Conservation (phyloP, 2,797 vertebrate species). For the Sarcoramphus papa region DNA sequence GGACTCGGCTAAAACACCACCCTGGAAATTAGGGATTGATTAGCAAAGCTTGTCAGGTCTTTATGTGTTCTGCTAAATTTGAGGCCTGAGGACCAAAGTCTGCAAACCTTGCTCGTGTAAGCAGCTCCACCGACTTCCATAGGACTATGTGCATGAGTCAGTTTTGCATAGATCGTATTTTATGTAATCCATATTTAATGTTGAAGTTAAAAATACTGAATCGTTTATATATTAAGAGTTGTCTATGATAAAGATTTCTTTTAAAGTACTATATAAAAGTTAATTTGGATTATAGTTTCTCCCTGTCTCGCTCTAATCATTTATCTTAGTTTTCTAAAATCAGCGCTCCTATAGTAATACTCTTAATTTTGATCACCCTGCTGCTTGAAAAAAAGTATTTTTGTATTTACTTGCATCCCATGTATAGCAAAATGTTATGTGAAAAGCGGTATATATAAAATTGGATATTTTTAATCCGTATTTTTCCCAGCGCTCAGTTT, state of each 20-base stretch:
- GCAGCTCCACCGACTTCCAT: background rate
- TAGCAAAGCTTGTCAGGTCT: background rate
- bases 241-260: conserved; percentile 22
- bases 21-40: background rate
- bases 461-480: conserved; percentile 45
- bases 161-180: conserved; percentile 43
- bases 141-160: background rate
- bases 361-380: background rate
- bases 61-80: background rate
- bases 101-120: background rate
- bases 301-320: background rate
- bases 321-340: conserved; percentile 4
- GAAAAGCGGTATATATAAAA: conserved; percentile 29
- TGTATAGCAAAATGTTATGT: conserved; percentile 43
- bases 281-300: background rate
- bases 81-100: conserved; percentile 46
- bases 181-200: background rate
- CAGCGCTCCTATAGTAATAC: background rate
- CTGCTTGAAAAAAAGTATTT: conserved; percentile 53
- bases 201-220: background rate
- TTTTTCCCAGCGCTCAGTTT: conserved; percentile 42
- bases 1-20: background rate
- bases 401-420: conserved; percentile 50
- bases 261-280: background rate
- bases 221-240: conserved; percentile 21